Base-by-base conservation (phyloP, 2,888 invertebrate genomes). In the Stenurella melanura region DNA sequence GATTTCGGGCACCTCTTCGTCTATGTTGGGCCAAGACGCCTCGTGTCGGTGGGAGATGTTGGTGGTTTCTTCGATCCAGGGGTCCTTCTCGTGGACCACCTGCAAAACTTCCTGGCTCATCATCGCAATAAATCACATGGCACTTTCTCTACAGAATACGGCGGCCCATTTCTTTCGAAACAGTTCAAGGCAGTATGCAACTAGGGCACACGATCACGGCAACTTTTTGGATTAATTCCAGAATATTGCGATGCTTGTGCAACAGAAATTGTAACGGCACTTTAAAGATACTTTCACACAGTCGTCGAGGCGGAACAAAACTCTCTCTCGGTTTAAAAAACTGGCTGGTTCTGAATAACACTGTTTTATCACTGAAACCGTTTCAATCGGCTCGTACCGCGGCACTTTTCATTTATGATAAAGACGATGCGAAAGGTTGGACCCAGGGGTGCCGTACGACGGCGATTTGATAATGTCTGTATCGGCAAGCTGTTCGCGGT, bases 281-380 rank as follows among this genome's bases (percentile, higher is more conserved):
- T 72, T 21, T 19, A 50, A 4, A 54, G 60, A 19, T 72, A 82
- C 82, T 82, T 82, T 82, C 82, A 82, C 82, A 80, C 73, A 77
- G 75, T 64, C 74, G 54, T 73, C 77, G 80, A 79, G 80, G 80
- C 80, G 79, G 78, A 80, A 78, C 21, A 30, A 9, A 91, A 92
- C 90, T 81, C 89, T 89, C 81, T 92, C 90, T 91, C 15, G n/a
- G 50, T 50, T 50, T 50, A 50, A 50, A 50, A 50, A 50, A 50
- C 50, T 93, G 0, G 92, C 50, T 50, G 50, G 50, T 50, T n/a
- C 50, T n/a, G n/a, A 95, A 93, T 87, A 93, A 94, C 70, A 95
- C 64, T 38, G 34, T 34, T 12, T 69, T 66, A 74, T 61, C 73
- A 76, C 73, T 64, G 90, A 57, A 50, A 93, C 90, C 3, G 94